Evolutionary conservation across 2,113 vertebrate genomes (phyloP).

Genomic region (Lathamus discolor): DNA sequence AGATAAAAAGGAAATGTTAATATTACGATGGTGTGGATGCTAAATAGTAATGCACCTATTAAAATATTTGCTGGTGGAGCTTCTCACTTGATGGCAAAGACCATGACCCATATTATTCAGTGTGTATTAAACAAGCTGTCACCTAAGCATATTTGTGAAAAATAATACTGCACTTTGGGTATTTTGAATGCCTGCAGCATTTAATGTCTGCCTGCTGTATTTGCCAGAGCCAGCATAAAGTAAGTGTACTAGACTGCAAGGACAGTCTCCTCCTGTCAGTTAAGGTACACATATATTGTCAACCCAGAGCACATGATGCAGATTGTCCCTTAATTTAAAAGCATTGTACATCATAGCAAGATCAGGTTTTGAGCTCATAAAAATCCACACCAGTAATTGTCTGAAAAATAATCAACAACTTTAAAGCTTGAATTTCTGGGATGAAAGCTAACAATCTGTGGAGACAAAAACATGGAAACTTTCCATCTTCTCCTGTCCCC

Average conservation of each 20-base stretch:
- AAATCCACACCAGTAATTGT: not conserved
- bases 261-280: not conserved
- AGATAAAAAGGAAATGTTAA: not conserved
- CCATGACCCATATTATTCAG: slow-evolving; percentile 66
- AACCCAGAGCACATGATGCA: not conserved
- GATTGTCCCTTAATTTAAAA: not conserved
- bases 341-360: not conserved
- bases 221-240: not conserved
- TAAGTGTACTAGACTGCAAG: not conserved
- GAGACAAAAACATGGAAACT: not conserved
- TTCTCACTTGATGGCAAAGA: slow-evolving; percentile 61
- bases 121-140: slow-evolving; percentile 71
- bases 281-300: not conserved
- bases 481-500: not conserved
- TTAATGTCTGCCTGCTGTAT: slow-evolving; percentile 32
- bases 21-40: not conserved
- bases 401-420: not conserved
- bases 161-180: slow-evolving; percentile 38
- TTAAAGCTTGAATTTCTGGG: not conserved
- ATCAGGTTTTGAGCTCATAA: not conserved
- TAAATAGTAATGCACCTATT: not conserved
- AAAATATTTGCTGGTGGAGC: slow-evolving; percentile 33
- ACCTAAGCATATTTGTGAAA: slow-evolving; percentile 59
- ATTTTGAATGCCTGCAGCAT: slow-evolving; percentile 35
- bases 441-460: not conserved